Base-by-base conservation (phyloP, 2,888 invertebrate species). In the Cryptus viduatorius region DNA sequence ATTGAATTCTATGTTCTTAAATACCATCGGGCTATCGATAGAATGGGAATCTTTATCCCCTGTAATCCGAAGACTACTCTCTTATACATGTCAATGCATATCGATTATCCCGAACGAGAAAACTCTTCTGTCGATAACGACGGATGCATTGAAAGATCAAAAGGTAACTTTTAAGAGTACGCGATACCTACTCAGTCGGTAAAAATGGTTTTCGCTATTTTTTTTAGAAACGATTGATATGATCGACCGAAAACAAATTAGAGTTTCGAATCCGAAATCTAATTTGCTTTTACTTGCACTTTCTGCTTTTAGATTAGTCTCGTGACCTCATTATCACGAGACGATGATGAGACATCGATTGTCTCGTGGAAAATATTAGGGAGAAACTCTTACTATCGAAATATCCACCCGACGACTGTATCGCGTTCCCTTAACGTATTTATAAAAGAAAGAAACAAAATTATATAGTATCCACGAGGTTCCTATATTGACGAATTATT, bases 401-500 rank as follows among this genome's bases (percentile, higher is more conserved):
- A 37, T 8, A 37, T 37, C 37, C 1, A 24, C 7, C 37, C 37
- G 37, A 37, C 37, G 37, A 37, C 37, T 37, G 37, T 37, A 37
- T 37, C 37, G 37, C 37, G 37, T 37, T 1, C 5, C 7, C 37
- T 37, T 37, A 37, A 37, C 37, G 12, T 19, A 56, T 56, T 56
- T 56, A 8, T 10, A 19, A 56, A 56, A 19, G 19, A 56, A 56
- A 24, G 1, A 56, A 56, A 56, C 19, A 16, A 56, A 56, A 56
- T 56, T 10, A 24, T 56, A 56, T 24, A 24, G 24, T 19, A 56
- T 24, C 56, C 24, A 24, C 24, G 56, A 24, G 10, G 56, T 56
- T 56, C 56, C 56, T 56, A 56, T 56, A 56, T 56, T 24, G 10
- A 56, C 56, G 56, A 56, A 24, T 56, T 56, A 24, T 56, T 56